Percentiles rank a stretch among this genome's conserved stretches.
These are phyloP conservation scores for Rotaria macrura DNA, from an alignment of 2,888 invertebrate species.

Conservation along the genomic window DNA sequence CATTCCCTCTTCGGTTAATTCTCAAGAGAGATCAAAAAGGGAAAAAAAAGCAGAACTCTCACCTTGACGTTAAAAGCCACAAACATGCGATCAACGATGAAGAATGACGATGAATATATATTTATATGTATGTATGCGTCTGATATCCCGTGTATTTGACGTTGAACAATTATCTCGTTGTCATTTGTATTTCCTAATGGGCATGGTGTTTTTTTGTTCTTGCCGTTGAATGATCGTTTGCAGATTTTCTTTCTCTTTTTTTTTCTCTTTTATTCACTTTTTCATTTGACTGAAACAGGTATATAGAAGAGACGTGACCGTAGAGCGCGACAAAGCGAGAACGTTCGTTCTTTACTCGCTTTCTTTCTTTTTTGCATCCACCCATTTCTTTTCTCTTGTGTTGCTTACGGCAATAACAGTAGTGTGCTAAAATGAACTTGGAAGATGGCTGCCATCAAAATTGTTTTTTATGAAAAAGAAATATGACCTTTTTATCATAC, in stretches of 20 bases:
- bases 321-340: background rate
- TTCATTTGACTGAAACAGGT: background rate
- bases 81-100: background rate
- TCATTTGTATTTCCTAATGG: background rate
- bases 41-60: background rate
- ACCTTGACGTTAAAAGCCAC: background rate
- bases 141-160: background rate
- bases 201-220: background rate
- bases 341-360: background rate
- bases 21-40: slow-evolving; percentile 4
- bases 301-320: background rate
- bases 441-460: background rate
- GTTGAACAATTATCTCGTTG: background rate
- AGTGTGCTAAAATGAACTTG: background rate
- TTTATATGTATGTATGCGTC: too few relatives aligned
- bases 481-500: background rate
- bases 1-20: background rate
- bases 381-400: background rate
- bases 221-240: background rate
- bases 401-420: background rate
- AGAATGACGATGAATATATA: background rate
- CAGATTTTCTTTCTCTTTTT: background rate
- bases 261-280: background rate
- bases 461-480: background rate
- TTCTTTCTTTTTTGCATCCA: background rate